Percentiles rank a stretch among this genome's conserved stretches.
phyloP scores from a whole-genome alignment of 2,888 invertebrate species.

The Galerucella nymphaeae region DNA sequence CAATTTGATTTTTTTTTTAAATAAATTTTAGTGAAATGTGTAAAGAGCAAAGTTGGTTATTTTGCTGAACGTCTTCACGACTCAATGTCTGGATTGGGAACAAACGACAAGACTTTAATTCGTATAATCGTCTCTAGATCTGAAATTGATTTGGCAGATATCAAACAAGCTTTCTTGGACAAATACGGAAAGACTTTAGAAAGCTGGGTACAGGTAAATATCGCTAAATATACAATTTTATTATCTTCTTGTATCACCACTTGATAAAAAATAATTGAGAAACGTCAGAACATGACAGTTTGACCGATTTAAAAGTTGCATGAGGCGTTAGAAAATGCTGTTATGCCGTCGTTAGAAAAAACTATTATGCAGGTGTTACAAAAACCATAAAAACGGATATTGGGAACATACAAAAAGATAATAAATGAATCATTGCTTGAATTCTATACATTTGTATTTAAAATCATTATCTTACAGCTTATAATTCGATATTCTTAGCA shows the following conservation, averaged over 20 bases:
- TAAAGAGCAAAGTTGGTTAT: conserved; percentile 90
- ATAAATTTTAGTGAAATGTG: conserved; percentile 80
- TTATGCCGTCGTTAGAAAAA: no score
- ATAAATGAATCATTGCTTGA: background rate
- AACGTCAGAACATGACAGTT: no score
- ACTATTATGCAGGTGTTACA: no score
- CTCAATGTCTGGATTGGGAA: conserved; percentile 91
- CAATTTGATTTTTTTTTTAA: background rate
- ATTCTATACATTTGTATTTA: background rate
- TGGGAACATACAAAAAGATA: background rate
- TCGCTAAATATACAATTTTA: background rate
- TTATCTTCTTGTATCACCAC: background rate
- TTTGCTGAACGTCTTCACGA: conserved; percentile 92
- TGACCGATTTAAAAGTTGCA: no score
- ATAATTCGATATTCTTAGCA: background rate
- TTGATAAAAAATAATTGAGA: no score
- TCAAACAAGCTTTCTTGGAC: conserved; percentile 89
- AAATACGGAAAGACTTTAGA: conserved; percentile 85
- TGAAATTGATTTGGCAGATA: conserved; percentile 92
- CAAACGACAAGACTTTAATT: conserved; percentile 91
- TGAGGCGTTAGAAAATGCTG: no score
- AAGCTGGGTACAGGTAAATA: conserved; percentile 86
- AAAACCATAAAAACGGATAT: background rate
- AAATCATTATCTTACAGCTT: conserved; percentile 9
- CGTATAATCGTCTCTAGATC: conserved; percentile 91